phyloP scores from a whole-genome alignment of 2,888 invertebrate genomes.

The Eilema depressum region DNA sequence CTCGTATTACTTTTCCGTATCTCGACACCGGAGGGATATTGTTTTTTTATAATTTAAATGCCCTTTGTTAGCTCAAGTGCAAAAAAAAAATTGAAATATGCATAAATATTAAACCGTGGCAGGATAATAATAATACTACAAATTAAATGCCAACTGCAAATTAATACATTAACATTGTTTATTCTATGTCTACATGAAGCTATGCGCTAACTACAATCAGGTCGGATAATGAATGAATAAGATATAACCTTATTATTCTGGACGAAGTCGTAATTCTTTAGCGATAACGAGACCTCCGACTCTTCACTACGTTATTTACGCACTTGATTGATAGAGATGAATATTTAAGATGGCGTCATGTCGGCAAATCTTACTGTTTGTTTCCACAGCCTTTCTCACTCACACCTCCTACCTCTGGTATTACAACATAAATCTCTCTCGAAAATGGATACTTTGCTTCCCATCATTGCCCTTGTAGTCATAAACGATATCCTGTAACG shows the following conservation, averaged over 20 bases:
- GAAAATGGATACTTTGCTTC: constrained; percentile 66
- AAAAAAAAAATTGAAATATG: no score
- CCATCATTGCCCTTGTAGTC: constrained; percentile 58
- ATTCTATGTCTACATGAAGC: constrained; percentile 36
- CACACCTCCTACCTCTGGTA: constrained; percentile 64
- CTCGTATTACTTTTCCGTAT: neutral
- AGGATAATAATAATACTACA: no score
- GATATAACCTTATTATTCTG: constrained; percentile 60
- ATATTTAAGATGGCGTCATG: constrained; percentile 68
- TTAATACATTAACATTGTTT: constrained; percentile 25
- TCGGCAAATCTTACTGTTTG: constrained; percentile 68
- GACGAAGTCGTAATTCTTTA: constrained; percentile 61
- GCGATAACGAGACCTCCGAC: constrained; percentile 67
- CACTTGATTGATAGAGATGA: constrained; percentile 78
- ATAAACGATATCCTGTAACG: constrained; percentile 60
- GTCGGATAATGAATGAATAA: constrained; percentile 48
- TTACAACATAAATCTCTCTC: constrained; percentile 74
- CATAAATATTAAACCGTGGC: no score
- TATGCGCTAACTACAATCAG: constrained; percentile 37
- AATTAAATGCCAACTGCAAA: neutral
- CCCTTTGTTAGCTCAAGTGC: neutral
- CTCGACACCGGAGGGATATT: neutral
- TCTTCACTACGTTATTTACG: constrained; percentile 71
- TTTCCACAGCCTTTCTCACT: constrained; percentile 56
- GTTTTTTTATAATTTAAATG: neutral